phyloP scores from a whole-genome alignment of 2,797 vertebrate genomes.

The Urophycis tenuis region DNA sequence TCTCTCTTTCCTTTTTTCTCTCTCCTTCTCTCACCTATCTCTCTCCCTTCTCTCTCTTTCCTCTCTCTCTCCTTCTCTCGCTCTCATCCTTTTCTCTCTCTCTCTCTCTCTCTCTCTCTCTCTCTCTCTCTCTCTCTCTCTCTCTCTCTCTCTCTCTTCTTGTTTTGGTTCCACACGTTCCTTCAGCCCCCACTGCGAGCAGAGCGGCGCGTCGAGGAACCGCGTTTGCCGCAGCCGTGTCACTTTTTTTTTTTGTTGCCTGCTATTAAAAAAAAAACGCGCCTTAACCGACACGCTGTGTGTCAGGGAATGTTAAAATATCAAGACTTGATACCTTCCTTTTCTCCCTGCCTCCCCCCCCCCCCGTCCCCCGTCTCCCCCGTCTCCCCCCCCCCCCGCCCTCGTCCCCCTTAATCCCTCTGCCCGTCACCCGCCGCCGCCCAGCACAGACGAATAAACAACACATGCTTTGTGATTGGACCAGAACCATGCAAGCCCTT shows the following conservation, averaged over 20 bases:
- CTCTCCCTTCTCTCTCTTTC: no score
- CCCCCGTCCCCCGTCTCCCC: no score
- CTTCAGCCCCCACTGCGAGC: background rate
- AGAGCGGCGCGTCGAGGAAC: background rate
- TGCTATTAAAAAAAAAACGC: background rate
- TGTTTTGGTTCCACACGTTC: no score
- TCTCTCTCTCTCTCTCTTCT: background rate
- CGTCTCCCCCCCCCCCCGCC: no score
- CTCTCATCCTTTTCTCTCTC: background rate
- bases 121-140: background rate
- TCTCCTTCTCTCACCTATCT: background rate
- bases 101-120: slow-evolving; percentile 30
- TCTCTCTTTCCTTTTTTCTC: background rate
- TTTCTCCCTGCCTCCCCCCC: background rate
- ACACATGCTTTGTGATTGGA: background rate
- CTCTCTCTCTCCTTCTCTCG: no score
- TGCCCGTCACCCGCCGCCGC: background rate
- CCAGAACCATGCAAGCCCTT: background rate
- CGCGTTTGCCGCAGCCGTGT: background rate
- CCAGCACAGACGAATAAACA: background rate
- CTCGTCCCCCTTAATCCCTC: background rate
- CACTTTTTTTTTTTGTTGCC: background rate
- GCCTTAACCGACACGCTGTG: background rate
- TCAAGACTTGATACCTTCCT: background rate
- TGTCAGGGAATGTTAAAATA: slow-evolving; percentile 1